These are phyloP conservation scores for Ernsta delagoae DNA, from an alignment of 2,888 invertebrate species.

Conservation along the genomic window DNA sequence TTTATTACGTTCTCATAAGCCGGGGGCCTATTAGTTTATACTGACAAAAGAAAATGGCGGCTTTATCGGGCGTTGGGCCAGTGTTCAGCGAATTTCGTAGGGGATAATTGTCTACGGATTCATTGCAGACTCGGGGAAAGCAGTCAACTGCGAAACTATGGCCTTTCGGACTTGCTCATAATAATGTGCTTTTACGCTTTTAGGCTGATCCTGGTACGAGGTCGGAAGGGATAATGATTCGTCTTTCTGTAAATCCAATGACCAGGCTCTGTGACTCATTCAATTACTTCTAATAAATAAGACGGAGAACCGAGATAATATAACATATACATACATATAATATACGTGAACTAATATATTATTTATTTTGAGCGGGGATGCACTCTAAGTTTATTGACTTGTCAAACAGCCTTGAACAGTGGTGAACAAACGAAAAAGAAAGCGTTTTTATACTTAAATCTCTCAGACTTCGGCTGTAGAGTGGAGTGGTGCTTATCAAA, in stretches of 20 bases:
- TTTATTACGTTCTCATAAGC: conserved; percentile 44
- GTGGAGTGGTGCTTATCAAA: too few species aligned
- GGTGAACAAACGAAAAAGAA: too few species aligned
- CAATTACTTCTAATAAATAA: neutral
- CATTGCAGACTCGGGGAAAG: conserved; percentile 30
- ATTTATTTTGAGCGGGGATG: neutral
- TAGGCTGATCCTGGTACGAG: neutral
- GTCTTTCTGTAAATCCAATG: neutral
- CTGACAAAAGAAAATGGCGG: conserved; percentile 36
- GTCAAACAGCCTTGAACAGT: too few species aligned
- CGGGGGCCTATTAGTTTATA: conserved; percentile 32
- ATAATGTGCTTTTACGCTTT: conserved; percentile 5
- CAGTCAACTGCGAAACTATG: conserved; percentile 30
- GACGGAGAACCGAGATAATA: neutral
- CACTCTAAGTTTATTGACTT: neutral
- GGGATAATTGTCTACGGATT: conserved; percentile 35
- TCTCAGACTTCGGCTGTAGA: too few species aligned
- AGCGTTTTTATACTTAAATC: too few species aligned
- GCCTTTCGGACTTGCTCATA: conserved; percentile 17
- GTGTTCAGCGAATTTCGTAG: conserved; percentile 30
- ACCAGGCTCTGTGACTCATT: neutral
- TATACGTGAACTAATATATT: neutral
- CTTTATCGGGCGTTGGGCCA: conserved; percentile 28
- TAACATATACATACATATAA: too few species aligned
- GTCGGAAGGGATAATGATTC: conserved; percentile 2